Percentiles rank a stretch among this genome's conserved stretches.
These are phyloP conservation scores for Pyrrhosoma nymphula DNA, from an alignment of 2,888 invertebrate genomes.

Conservation along the genomic window DNA sequence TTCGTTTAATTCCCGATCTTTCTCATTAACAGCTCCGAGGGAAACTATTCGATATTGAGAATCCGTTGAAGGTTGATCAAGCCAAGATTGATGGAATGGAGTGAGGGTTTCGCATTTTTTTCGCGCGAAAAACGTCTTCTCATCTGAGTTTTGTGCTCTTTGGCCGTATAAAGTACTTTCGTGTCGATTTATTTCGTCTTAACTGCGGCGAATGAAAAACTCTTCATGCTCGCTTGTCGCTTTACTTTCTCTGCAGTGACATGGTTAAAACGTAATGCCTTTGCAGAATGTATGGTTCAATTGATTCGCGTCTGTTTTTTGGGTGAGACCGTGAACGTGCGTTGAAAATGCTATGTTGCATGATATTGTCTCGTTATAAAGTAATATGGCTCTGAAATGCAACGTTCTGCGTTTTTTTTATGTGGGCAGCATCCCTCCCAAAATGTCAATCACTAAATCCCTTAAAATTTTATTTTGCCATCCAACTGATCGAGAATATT, in stretches of 20 bases:
- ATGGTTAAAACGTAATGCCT: background rate
- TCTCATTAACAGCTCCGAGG: background rate
- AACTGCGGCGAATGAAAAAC: background rate
- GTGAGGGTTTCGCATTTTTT: background rate
- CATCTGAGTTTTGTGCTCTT: background rate
- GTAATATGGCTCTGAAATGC: background rate
- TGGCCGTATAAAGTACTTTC: background rate
- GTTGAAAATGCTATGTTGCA: background rate
- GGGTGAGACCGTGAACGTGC: background rate
- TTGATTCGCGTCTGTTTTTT: background rate
- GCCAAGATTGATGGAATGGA: background rate
- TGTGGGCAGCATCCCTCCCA: too few species aligned
- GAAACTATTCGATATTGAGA: background rate
- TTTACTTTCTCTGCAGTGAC: background rate
- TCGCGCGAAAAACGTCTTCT: background rate
- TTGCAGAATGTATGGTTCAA: background rate
- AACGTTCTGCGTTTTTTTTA: too few species aligned
- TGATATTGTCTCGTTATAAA: background rate
- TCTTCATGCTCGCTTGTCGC: background rate
- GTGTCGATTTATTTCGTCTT: background rate
- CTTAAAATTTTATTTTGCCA: too few species aligned
- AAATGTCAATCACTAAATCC: too few species aligned
- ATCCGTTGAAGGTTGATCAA: background rate
- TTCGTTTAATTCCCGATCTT: background rate
- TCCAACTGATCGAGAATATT: too few species aligned